Evolutionary conservation across 2,113 vertebrate species (phyloP), one percentile per base, ranked within the genome.

Genomic region (Anoura caudifer): DNA sequence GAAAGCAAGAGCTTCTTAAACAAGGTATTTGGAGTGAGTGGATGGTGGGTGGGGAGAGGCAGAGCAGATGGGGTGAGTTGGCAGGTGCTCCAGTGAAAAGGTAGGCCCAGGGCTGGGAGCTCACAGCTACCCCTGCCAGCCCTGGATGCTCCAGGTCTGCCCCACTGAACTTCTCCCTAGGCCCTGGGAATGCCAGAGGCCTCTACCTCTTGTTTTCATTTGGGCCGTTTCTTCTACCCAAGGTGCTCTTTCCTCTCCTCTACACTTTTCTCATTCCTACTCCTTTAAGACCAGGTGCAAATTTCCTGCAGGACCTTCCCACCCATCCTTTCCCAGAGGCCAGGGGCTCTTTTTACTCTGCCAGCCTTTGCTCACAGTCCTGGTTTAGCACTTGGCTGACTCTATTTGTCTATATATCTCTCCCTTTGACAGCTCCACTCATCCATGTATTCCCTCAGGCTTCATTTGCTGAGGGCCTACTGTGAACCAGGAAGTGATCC

Each of bases 61-160:
- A 17, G 50, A 31, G 28, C 0, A 26, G 10, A n/a, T 22, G 43
- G 17, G 19, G 61, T 9, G 11, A 0, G 2, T 13, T 7, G 19
- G 72, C 54, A 59, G 33, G 56, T 17, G 36, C 19, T 22, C 73
- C 4, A 9, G 5, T 5, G 43, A 61, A 43, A 61, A 70, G 36
- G 36, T 3, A 7, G 33, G 28, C 20, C 15, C 2, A 3, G 16
- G 16, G 20, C 72, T 50, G 16, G 24, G 22, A 67, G n/a, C 28
- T 65, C 76, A 11, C 8, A 63, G 77, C 36, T 17, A 20, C 90
- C 73, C 26, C 45, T 47, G 59, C 31, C 14, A 19, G 75, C 43
- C 72, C 33, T 4, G 33, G 59, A 14, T 4, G 4, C 67, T 61
- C 38, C 43, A 19, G 1, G 16, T 38, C 26, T 19, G 59, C 45